phyloP scores from a whole-genome alignment of 1,140 invertebrate species.

The Acyrthosiphon pisum region DNA sequence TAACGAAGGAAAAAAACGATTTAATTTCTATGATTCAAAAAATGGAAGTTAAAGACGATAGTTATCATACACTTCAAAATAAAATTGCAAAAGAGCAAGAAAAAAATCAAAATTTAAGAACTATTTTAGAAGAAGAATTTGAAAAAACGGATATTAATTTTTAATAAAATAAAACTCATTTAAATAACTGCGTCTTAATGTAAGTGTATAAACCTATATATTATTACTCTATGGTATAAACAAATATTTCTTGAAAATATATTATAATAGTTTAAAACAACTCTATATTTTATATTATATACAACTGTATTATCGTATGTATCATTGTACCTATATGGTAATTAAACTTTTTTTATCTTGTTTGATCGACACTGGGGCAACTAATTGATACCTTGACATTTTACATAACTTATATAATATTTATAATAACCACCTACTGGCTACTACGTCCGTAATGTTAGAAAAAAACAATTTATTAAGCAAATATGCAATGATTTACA shows the following conservation, averaged over 20 bases:
- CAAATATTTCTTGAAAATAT: not conserved
- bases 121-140: not conserved
- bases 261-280: not conserved
- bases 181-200: not conserved
- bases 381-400: not conserved
- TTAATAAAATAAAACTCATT: not conserved
- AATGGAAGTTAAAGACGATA: conserved; percentile 29
- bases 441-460: not conserved
- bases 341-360: no score
- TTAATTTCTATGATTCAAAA: conserved; percentile 16
- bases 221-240: no score
- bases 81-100: not conserved
- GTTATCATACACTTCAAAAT: not conserved
- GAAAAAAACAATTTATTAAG: not conserved
- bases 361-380: not conserved
- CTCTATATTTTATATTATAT: not conserved
- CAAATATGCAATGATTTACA: not conserved
- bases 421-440: not conserved
- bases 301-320: no score
- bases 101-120: conserved; percentile 20
- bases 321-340: no score
- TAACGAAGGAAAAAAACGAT: conserved; percentile 44
- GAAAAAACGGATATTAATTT: not conserved
- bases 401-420: not conserved
- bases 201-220: not conserved